Conservation (phyloP, 2,797 vertebrate genomes). For the Erethizon dorsatum region DNA sequence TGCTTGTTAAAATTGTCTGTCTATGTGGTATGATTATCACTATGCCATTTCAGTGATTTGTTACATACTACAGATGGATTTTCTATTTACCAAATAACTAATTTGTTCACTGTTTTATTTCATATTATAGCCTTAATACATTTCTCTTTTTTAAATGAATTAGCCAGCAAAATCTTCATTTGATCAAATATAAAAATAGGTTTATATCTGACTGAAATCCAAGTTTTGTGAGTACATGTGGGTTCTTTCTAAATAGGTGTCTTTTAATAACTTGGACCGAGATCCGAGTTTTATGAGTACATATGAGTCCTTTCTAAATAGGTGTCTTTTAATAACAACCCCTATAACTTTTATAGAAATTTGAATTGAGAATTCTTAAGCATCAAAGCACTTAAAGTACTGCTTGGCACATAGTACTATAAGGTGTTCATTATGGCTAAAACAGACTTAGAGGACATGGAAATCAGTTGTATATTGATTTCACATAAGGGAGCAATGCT, state of each 20-base stretch:
- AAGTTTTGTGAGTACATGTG: background rate
- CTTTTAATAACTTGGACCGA: background rate
- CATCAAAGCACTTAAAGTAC: background rate
- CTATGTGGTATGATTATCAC: background rate
- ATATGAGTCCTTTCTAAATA: background rate
- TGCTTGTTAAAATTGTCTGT: background rate
- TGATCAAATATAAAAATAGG: background rate
- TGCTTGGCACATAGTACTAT: background rate
- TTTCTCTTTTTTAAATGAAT: constrained; percentile 9
- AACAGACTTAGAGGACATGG: background rate
- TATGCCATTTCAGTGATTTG: constrained; percentile 25
- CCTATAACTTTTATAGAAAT: background rate
- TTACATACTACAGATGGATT: background rate
- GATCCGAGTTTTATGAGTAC: background rate
- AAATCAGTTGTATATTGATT: background rate
- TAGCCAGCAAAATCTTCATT: constrained; percentile 28
- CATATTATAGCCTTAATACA: background rate
- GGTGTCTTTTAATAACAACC: background rate
- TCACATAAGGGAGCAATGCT: background rate
- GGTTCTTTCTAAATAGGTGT: background rate
- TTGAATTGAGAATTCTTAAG: background rate
- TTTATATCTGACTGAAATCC: background rate
- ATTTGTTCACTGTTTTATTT: background rate
- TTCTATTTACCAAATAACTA: constrained; percentile 34
- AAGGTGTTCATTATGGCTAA: background rate